phyloP scores from a whole-genome alignment of 2,113 vertebrate species.

The Neoarius graeffei region DNA sequence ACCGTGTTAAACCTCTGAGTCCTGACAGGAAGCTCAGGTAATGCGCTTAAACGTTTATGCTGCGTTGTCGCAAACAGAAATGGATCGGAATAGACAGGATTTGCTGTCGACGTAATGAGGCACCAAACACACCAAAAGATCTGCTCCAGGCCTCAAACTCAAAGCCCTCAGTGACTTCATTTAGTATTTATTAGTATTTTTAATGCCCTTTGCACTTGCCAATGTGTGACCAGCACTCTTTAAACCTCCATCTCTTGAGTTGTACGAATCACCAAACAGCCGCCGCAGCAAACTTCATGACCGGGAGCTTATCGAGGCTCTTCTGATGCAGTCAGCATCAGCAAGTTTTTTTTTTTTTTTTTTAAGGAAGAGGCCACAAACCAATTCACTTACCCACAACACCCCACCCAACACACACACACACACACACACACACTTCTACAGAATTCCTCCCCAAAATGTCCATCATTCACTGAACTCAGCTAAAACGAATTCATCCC shows the following conservation, averaged over 20 bases:
- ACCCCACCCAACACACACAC: background rate
- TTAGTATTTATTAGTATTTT: conserved; percentile 37
- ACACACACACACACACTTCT: background rate
- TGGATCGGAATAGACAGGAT: conserved; percentile 36
- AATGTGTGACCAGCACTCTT: conserved; percentile 56
- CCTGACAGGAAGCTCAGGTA: conserved; percentile 47
- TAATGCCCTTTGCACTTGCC: conserved; percentile 57
- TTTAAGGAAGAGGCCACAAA: conserved; percentile 40
- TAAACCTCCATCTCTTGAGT: conserved; percentile 68
- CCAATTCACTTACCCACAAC: background rate
- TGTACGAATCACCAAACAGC: conserved; percentile 64
- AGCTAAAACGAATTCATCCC: background rate
- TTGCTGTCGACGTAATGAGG: conserved; percentile 51
- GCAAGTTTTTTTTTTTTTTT: conserved; percentile 29
- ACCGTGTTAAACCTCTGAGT: conserved; percentile 13
- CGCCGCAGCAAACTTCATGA: conserved; percentile 67
- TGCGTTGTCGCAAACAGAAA: conserved; percentile 47
- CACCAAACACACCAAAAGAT: conserved; percentile 26
- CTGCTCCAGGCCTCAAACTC: conserved; percentile 17
- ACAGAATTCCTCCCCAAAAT: conserved; percentile 4
- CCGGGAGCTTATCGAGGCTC: conserved; percentile 64
- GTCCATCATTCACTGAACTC: conserved; percentile 23
- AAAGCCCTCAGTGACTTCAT: conserved; percentile 24
- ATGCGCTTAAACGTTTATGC: conserved; percentile 52
- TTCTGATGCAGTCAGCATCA: conserved; percentile 68